Conservation (phyloP, 1,140 invertebrate species). For the Ceratina japonica region DNA sequence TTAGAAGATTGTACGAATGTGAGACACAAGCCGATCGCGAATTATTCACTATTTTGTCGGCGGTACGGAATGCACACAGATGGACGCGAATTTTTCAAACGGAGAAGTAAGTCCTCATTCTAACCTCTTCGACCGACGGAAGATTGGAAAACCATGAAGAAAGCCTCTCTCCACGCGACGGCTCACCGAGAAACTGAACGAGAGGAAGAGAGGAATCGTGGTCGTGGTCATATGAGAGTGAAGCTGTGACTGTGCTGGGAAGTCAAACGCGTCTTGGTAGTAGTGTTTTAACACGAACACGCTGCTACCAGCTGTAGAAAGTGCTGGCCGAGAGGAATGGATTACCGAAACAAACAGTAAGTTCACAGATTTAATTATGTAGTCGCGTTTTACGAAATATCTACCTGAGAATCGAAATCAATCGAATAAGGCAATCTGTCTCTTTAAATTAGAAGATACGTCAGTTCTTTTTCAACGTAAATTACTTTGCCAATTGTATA, state of each 20-base stretch:
- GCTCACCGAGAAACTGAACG: conserved; percentile 42
- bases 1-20: no score
- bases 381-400: no score
- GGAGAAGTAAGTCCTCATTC: conserved; percentile 21
- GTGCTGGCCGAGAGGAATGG: conserved; percentile 9
- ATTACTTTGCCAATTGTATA: no score
- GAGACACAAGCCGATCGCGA: neutral
- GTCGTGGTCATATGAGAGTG: neutral
- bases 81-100: neutral
- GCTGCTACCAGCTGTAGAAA: conserved; percentile 32
- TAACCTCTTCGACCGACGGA: conserved; percentile 41
- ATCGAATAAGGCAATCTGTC: no score
- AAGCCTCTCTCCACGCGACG: conserved; percentile 32
- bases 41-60: neutral
- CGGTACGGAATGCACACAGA: neutral
- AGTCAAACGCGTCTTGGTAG: conserved; percentile 21
- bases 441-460: no score
- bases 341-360: conserved; percentile 1
- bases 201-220: conserved; percentile 5
- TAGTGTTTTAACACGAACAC: conserved; percentile 2
- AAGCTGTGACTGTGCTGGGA: conserved; percentile 21
- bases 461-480: no score
- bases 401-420: no score
- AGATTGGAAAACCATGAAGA: conserved; percentile 35
- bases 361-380: no score